Evolutionary conservation across 2,888 invertebrate species (phyloP).

Genomic region (Trissolcus brochymenae): DNA sequence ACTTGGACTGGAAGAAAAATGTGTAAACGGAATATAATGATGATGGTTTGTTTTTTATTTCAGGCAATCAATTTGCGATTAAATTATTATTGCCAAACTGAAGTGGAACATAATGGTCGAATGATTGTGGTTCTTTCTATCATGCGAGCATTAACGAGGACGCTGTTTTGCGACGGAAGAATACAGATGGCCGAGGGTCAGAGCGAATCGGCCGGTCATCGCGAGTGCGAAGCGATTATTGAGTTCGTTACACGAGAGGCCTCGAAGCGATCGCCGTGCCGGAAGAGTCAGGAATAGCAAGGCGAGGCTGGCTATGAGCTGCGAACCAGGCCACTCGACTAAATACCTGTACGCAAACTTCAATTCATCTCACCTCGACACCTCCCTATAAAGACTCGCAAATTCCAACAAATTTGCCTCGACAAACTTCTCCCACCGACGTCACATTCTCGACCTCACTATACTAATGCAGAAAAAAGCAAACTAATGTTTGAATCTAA

Average conservation of each 20-base stretch:
- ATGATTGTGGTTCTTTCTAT: constrained; percentile 40
- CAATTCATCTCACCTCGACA: constrained; percentile 35
- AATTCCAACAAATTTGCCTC: background rate
- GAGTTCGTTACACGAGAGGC: constrained; percentile 65
- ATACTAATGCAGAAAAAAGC: too few species aligned
- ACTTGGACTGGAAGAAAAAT: too few species aligned
- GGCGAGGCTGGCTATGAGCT: constrained; percentile 50
- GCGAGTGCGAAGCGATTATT: constrained; percentile 64
- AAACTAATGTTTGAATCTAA: too few species aligned
- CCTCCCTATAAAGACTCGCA: constrained; percentile 17
- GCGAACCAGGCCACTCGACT: constrained; percentile 54
- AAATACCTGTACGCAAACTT: constrained; percentile 50
- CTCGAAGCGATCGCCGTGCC: constrained; percentile 62
- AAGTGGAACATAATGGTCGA: constrained; percentile 31
- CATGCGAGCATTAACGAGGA: constrained; percentile 61
- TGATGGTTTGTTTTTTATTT: too few species aligned
- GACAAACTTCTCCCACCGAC: background rate
- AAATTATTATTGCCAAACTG: constrained; percentile 38
- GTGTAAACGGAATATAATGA: too few species aligned
- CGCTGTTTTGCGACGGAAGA: constrained; percentile 64
- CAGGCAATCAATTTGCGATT: constrained; percentile 1
- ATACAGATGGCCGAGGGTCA: constrained; percentile 66
- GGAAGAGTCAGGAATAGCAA: constrained; percentile 62
- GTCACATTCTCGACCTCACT: too few species aligned
- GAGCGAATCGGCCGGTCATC: constrained; percentile 63